Evolutionary conservation across 2,888 invertebrate genomes (phyloP).

Genomic region (Caenorhabditis japonica): DNA sequence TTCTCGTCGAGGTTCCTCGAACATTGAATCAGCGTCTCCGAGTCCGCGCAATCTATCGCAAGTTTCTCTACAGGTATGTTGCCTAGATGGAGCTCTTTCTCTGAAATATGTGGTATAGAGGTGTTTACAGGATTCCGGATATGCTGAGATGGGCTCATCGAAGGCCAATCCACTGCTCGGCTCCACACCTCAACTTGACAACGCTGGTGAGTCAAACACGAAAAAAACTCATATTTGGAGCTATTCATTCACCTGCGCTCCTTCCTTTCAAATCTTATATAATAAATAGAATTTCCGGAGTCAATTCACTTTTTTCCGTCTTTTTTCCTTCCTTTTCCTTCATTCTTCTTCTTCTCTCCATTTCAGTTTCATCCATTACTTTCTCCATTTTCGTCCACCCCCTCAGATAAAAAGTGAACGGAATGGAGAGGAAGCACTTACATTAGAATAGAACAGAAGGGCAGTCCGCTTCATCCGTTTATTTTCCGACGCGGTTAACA

Average conservation of each 20-base stretch:
- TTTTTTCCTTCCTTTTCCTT: slow-evolving; percentile 8
- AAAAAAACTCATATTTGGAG: too few species aligned
- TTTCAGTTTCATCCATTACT: too few species aligned
- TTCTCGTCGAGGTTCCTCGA: slow-evolving; percentile 69
- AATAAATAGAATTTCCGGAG: slow-evolving; percentile 28
- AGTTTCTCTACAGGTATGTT: slow-evolving; percentile 71
- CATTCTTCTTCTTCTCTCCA: slow-evolving; percentile 6
- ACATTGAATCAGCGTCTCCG: slow-evolving; percentile 74
- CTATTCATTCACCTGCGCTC: slow-evolving; percentile 34
- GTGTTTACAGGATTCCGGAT: slow-evolving; percentile 74
- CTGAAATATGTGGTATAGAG: slow-evolving; percentile 5
- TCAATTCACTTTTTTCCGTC: slow-evolving; percentile 21
- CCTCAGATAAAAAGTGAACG: slow-evolving; percentile 41
- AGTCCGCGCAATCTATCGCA: slow-evolving; percentile 75
- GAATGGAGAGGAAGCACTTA: slow-evolving; percentile 49
- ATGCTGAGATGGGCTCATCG: slow-evolving; percentile 66
- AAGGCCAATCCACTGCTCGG: slow-evolving; percentile 64
- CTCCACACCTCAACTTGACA: slow-evolving; percentile 74
- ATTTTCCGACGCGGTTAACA: slow-evolving; percentile 16
- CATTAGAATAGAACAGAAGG: slow-evolving; percentile 6
- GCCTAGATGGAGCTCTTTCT: neutral
- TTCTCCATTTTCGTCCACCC: too few species aligned
- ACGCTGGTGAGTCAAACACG: slow-evolving; percentile 56
- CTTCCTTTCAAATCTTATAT: slow-evolving; percentile 9
- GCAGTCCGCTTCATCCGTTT: slow-evolving; percentile 7